Percentiles rank a stretch among this genome's conserved stretches.
Conservation (phyloP, 2,888 invertebrate genomes). For the Polydrusus pterygomalis region DNA sequence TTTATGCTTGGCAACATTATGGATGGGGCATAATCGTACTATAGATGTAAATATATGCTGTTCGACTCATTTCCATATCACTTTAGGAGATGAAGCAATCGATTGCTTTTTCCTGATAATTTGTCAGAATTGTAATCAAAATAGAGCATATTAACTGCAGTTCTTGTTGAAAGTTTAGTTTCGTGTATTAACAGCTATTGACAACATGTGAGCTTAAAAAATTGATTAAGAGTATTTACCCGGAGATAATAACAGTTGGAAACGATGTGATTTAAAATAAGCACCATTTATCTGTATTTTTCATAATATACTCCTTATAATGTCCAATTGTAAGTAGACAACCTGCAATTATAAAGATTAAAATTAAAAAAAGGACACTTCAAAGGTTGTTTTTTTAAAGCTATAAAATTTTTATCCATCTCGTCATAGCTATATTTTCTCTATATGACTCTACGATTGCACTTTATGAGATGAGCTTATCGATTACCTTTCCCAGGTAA, state of each 20-base stretch:
- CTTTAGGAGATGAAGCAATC: not conserved
- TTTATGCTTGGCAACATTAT: not conserved
- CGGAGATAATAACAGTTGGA: no score
- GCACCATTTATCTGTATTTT: no score
- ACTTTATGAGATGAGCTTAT: slow-evolving; percentile 35
- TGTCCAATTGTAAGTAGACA: no score
- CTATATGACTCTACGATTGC: slow-evolving; percentile 8
- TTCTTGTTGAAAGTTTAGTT: no score
- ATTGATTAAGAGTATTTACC: no score
- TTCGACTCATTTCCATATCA: not conserved
- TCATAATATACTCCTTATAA: no score
- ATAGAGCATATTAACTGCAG: not conserved
- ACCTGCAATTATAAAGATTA: no score
- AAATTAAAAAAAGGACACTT: no score
- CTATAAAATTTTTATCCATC: not conserved
- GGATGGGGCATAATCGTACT: not conserved
- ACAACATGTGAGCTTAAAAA: no score
- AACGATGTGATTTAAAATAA: no score
- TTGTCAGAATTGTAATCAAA: not conserved
- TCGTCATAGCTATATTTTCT: not conserved
- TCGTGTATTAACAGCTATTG: no score
- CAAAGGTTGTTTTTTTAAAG: no score
- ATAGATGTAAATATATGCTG: not conserved
- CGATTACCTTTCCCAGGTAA: slow-evolving; percentile 15
- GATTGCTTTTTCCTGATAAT: not conserved